phyloP scores from a whole-genome alignment of 1,140 invertebrate species.

The Plectrocnemia conspersa region DNA sequence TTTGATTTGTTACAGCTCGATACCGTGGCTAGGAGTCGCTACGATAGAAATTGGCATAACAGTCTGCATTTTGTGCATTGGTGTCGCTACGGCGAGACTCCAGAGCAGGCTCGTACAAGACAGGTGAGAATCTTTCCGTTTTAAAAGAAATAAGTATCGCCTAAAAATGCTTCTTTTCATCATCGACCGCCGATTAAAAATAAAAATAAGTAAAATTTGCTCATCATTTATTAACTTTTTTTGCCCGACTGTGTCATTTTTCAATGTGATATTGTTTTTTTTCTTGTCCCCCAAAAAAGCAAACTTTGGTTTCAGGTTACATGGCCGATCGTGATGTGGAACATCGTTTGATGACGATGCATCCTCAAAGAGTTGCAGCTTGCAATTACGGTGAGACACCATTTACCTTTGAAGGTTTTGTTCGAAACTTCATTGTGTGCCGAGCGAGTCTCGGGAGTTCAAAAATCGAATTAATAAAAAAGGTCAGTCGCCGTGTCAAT shows the following conservation, averaged over 20 bases:
- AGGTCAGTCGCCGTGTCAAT: too few species aligned
- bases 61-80: constrained; percentile 64
- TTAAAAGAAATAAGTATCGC: constrained; percentile 15
- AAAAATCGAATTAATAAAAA: too few species aligned
- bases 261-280: constrained; percentile 21
- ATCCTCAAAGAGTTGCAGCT: constrained; percentile 30
- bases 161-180: neutral
- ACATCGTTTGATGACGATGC: constrained; percentile 34
- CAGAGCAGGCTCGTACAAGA: constrained; percentile 58
- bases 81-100: constrained; percentile 61
- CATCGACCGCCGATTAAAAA: neutral
- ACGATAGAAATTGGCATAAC: constrained; percentile 62
- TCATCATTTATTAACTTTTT: neutral
- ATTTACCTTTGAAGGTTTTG: constrained; percentile 30
- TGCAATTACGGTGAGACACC: constrained; percentile 31
- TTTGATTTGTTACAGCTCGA: constrained; percentile 47
- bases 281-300: constrained; percentile 30
- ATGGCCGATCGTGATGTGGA: constrained; percentile 34
- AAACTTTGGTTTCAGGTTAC: constrained; percentile 35
- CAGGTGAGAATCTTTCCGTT: constrained; percentile 48
- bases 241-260: neutral
- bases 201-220: neutral
- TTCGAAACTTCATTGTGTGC: too few species aligned
- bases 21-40: constrained; percentile 51
- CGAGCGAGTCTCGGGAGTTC: too few species aligned